phyloP scores from a whole-genome alignment of 2,888 invertebrate species.

The Zootermopsis nevadensis region DNA sequence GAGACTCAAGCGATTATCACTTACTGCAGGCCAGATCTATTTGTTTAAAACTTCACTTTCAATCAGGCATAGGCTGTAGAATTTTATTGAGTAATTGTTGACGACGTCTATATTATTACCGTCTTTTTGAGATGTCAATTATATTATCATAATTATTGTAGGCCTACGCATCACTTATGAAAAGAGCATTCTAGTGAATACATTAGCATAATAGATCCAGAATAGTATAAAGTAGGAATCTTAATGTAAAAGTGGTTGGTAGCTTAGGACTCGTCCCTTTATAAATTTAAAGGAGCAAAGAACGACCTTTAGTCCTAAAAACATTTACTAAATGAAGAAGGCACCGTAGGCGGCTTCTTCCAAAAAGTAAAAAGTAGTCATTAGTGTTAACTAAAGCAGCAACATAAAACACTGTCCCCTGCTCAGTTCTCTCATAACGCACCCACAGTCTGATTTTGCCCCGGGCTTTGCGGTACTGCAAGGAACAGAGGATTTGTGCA shows the following conservation, averaged over 20 bases:
- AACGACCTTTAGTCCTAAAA: conserved; percentile 19
- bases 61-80: no score
- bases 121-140: background rate
- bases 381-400: conserved; percentile 26
- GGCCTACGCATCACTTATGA: background rate
- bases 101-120: background rate
- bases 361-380: conserved; percentile 23
- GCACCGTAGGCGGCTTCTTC: conserved; percentile 16
- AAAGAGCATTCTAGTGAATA: background rate
- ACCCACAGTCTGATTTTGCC: background rate
- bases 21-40: no score
- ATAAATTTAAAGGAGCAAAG: conserved; percentile 16
- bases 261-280: background rate
- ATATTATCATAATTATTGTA: background rate
- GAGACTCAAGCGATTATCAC: no score
- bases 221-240: background rate
- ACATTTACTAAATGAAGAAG: conserved; percentile 27
- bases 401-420: conserved; percentile 32
- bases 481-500: no score
- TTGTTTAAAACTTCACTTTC: no score
- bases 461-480: background rate
- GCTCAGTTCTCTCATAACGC: conserved; percentile 10
- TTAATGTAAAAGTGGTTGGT: background rate
- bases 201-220: background rate
- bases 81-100: background rate